Conservation (phyloP, 1,140 invertebrate genomes). For the Bombus picipes region DNA sequence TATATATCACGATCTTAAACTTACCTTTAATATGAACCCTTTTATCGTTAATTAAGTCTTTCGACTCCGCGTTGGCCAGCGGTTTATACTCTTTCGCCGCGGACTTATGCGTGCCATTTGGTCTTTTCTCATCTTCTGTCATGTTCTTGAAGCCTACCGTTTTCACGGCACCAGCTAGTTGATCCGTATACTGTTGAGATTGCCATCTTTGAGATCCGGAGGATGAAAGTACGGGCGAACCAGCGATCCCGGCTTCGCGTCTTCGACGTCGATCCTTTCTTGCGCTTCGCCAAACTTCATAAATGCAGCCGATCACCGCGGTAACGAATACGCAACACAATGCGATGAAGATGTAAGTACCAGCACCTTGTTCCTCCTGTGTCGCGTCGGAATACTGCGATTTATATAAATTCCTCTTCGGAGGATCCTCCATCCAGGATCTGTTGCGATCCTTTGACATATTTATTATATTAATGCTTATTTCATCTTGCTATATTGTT, state of each 20-base stretch:
- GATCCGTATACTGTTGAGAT: constrained; percentile 71
- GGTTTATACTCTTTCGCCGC: constrained; percentile 77
- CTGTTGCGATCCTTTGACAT: constrained; percentile 86
- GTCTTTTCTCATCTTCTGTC: constrained; percentile 76
- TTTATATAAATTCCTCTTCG: constrained; percentile 88
- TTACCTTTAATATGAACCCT: constrained; percentile 79
- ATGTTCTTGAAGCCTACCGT: constrained; percentile 76
- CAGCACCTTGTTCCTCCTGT: constrained; percentile 89
- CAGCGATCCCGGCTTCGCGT: constrained; percentile 75
- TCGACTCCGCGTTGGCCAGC: constrained; percentile 72
- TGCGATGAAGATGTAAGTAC: constrained; percentile 88
- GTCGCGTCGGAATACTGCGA: constrained; percentile 88
- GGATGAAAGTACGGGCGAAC: constrained; percentile 41
- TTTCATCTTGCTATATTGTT: too few relatives aligned
- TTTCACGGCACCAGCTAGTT: constrained; percentile 70
- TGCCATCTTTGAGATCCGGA: constrained; percentile 79
- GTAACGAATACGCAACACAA: constrained; percentile 87
- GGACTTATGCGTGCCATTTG: constrained; percentile 77
- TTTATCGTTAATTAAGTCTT: constrained; percentile 77
- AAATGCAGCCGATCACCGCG: constrained; percentile 85
- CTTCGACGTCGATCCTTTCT: constrained; percentile 83
- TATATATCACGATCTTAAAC: not conserved
- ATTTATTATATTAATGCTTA: too few relatives aligned
- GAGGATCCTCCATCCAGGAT: constrained; percentile 91
- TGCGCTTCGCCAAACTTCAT: constrained; percentile 84